Evolutionary conservation across 2,113 vertebrate species (phyloP), one percentile per base, ranked within the genome.

Genomic region (Canis aureus): DNA sequence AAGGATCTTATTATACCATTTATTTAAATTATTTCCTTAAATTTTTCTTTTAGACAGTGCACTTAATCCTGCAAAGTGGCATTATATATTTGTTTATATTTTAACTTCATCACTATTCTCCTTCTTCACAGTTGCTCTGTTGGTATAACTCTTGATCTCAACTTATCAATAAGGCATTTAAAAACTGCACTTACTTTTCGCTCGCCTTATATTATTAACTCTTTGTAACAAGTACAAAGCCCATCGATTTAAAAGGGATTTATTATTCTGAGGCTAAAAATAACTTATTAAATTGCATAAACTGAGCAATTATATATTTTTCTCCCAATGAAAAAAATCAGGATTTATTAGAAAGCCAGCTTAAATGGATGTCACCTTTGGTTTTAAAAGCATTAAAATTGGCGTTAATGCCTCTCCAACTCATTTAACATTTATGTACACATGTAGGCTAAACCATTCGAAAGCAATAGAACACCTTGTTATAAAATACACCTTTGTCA

Each of bases 351-450:
- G 95, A 94, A 98, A 98, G 98, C 97, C 97, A 98, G 98, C 95
- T 94, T 98, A 98, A 98, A 98, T 96, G 98, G 97, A 98, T 98
- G 94, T 98, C 98, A 98, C 97, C 98, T 98, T 98, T 99, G 98
- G 97, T 98, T 99, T 98, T 98, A 98, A 99, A 98, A 98, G 97
- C 98, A 98, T 98, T 98, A 96, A 98, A 98, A 98, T 98, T 98
- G 98, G 97, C 98, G 98, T 97, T 98, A 98, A 97, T 98, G 98
- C 93, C 92, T 98, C 98, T 97, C 94, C 96, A 53, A 95, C 96
- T 98, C 98, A 98, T 98, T 98, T 98, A 98, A 93, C 96, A 97
- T 98, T 98, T 98, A 98, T 97, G 90, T 96, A 95, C 97, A 97
- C 97, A 67, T 81, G 98, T 97, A 91, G 96, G 95, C 89, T 84